Evolutionary conservation across 2,113 vertebrate species (phyloP), one percentile per base, ranked within the genome.

Genomic region (Mesembrinibis cayennensis): DNA sequence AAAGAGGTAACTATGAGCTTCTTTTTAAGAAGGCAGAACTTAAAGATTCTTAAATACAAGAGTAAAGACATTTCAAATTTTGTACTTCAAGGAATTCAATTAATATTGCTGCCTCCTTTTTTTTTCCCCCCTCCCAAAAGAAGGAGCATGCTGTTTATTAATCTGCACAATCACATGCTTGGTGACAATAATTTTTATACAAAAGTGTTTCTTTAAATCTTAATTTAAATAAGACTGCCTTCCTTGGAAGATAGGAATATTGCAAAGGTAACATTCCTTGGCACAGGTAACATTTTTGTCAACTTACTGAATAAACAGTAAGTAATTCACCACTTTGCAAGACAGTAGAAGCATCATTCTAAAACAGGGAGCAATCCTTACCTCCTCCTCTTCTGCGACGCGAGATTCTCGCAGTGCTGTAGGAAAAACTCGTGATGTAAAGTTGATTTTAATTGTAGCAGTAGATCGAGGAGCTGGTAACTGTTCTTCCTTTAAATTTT

Each of bases 401-500:
- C 94, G 96, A 27, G 99, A 99, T 94, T 99, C 99, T 69, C 99
- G 97, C 27, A 99, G 97, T 12, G 99, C 98, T 8, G 99, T 99
- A 30, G 99, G 99, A 92, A 99, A 99, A 40, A 98, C 98, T 21
- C 99, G 97, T 30, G 99, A 98, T 2, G 99, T 99, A 63, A 99
- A 99, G 21, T 82, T 97, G 93, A 99, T 96, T 87, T 97, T 79
- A 88, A 99, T 99, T 74, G 89, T 99, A 82, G 99, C 98, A 17
- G 80, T n/a, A 14, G 88, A 67, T 72, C 99, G 98, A n/a, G 99
- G 99, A 83, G 98, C 96, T 71, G 99, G 99, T 40, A 99, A 58
- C 25, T 71, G 77, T 8, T 93, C 95, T 72, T 96, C 96, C 65
- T 97, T 98, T 70, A 97, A 89, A 59, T 97, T 97, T 81, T 96